Evolutionary conservation across 2,113 vertebrate species (phyloP), one percentile per base, ranked within the genome.

Genomic region (Zosterops lateralis): DNA sequence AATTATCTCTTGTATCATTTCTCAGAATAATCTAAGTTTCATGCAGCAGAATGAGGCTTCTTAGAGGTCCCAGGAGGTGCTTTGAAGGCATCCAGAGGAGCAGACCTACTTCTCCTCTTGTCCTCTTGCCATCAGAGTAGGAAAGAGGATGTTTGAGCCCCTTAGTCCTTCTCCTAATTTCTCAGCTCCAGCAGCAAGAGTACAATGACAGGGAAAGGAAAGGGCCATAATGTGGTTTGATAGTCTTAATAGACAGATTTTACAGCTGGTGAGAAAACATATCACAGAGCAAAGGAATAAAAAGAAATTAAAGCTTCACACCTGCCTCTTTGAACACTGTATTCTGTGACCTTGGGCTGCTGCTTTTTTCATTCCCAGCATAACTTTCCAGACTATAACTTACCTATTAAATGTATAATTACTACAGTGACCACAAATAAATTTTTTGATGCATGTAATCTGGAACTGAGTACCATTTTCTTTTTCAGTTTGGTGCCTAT

Each of bases 21-120:
- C 95, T 92, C 70, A 87, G 96, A 96, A 94, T 40, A 95, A 65
- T 9, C 61, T 93, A 74, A 72, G 31, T 14, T 92, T 74, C 28
- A 40, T 22, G 53, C 31, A 71, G 60, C 47, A 71, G 42, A 78
- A 11, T 0, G 1, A 67, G 19, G 21, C 28, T 95, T 92, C 80
- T 78, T 29, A 75, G 88, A 88, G 72, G 61, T n/a, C 31, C 26
- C 28, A 45, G 48, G 44, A 70, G 53, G 32, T 53, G 31, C 25
- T 67, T 17, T 56, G 60, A 84, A 83, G 61, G 65, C 0, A 2
- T 21, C 11, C 44, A 90, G 68, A 29, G 25, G 31, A 40, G 51
- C 7, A 74, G 60, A 93, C 34, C 17, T 73, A 2, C 9, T 79
- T 65, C 53, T 92, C 10, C 44, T 62, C 47, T 24, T 5, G 1